phyloP scores from a whole-genome alignment of 2,888 invertebrate species.

The Chymomyza procnemis region DNA sequence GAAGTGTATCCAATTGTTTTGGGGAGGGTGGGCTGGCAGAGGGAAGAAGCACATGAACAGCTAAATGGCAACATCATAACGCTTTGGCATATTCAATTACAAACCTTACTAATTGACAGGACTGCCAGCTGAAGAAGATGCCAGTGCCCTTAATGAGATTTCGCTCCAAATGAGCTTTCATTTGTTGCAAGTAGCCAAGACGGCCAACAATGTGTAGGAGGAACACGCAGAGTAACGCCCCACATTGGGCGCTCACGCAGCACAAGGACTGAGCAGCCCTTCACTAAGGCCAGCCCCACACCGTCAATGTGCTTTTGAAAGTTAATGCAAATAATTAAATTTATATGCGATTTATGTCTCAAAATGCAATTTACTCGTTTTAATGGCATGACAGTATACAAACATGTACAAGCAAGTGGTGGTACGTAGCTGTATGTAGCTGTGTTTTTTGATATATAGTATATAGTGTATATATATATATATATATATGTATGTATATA shows the following conservation, averaged over 20 bases:
- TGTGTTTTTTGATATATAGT: no score
- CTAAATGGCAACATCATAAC: slow-evolving; percentile 3
- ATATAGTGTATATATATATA: no score
- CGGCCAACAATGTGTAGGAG: neutral
- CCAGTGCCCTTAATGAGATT: slow-evolving; percentile 50
- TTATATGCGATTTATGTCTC: slow-evolving; percentile 56
- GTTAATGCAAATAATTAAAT: slow-evolving; percentile 62
- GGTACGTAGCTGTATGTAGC: neutral
- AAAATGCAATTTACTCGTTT: slow-evolving; percentile 49
- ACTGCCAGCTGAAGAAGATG: neutral
- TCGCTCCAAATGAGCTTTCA: slow-evolving; percentile 57
- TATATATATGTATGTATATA: no score
- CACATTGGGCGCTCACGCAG: neutral
- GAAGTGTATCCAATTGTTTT: neutral
- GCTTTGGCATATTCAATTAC: slow-evolving; percentile 6
- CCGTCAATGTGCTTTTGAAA: slow-evolving; percentile 22
- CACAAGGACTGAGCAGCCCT: neutral
- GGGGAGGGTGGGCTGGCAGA: neutral
- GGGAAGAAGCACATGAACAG: neutral
- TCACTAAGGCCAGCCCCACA: neutral
- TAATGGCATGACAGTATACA: slow-evolving; percentile 19
- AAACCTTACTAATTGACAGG: neutral
- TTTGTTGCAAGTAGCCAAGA: slow-evolving; percentile 9
- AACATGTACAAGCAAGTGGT: neutral
- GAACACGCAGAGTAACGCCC: neutral